Conservation (phyloP, 2,113 vertebrate species). For the Trinectes maculatus region DNA sequence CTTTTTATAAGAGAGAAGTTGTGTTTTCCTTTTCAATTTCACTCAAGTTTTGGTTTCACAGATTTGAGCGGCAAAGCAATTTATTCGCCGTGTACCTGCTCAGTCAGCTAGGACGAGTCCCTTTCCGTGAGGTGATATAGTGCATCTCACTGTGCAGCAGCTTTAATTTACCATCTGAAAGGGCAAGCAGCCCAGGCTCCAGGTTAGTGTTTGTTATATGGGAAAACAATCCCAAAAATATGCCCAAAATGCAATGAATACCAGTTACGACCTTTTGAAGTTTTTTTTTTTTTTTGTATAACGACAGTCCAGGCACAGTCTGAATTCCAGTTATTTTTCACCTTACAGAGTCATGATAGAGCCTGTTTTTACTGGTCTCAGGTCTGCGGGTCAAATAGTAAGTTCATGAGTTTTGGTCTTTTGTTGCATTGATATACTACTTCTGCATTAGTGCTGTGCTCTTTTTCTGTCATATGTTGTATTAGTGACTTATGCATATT, state of each 20-base stretch:
- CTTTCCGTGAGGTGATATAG: not conserved
- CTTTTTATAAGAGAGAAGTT: too few species aligned
- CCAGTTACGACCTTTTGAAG: not conserved
- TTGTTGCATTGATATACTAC: not conserved
- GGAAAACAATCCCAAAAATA: not conserved
- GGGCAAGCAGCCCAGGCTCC: not conserved
- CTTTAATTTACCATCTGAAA: conserved; percentile 6
- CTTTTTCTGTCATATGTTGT: too few species aligned
- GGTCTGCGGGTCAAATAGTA: too few species aligned
- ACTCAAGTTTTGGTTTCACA: not conserved
- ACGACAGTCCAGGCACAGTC: too few species aligned
- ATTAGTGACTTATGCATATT: too few species aligned
- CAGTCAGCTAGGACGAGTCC: not conserved
- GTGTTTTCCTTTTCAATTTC: conserved; percentile 3
- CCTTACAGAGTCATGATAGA: too few species aligned
- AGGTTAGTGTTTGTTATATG: not conserved
- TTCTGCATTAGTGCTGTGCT: too few species aligned
- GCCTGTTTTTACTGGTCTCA: too few species aligned
- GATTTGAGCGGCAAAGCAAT: not conserved
- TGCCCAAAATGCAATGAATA: not conserved
- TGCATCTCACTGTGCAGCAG: not conserved
- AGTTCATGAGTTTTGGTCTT: not conserved
- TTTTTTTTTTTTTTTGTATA: too few species aligned
- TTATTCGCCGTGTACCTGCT: not conserved
- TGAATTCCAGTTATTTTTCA: too few species aligned